Evolutionary conservation across 2,888 invertebrate genomes (phyloP).

Genomic region (Athripsodes cinereus): DNA sequence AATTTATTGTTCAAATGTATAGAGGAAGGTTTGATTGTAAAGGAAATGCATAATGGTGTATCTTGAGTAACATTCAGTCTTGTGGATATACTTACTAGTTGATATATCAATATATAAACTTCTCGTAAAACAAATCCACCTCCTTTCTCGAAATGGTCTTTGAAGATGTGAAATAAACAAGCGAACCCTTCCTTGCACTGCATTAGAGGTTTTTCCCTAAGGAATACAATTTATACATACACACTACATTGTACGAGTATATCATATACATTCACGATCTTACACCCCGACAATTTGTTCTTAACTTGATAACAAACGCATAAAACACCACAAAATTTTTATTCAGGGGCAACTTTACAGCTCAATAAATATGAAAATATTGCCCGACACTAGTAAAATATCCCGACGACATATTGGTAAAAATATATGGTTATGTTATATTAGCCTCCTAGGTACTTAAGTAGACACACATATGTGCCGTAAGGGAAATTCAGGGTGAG

Average conservation of each 20-base stretch:
- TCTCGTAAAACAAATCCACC: neutral
- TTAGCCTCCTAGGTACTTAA: too few species aligned
- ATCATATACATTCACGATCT: neutral
- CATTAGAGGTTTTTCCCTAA: conserved; percentile 1
- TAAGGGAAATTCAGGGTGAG: too few species aligned
- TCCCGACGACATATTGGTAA: conserved; percentile 4
- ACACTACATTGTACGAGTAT: neutral
- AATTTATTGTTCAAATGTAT: too few species aligned
- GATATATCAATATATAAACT: neutral
- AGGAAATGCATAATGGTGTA: neutral
- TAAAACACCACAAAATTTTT: conserved; percentile 27
- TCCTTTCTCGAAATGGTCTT: neutral
- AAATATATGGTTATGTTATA: neutral
- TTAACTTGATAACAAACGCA: conserved; percentile 27
- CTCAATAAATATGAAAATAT: conserved; percentile 27
- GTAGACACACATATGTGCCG: too few species aligned
- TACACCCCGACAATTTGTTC: conserved; percentile 15
- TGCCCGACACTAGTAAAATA: conserved; percentile 9
- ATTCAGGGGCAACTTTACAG: conserved; percentile 26
- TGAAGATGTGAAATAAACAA: conserved; percentile 1
- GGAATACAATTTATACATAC: neutral
- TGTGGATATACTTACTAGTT: neutral
- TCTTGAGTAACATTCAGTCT: neutral
- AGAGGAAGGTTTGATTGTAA: neutral
- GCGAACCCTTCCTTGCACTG: neutral